Conservation (phyloP, 2,113 vertebrate genomes). For the Silurus asotus region DNA sequence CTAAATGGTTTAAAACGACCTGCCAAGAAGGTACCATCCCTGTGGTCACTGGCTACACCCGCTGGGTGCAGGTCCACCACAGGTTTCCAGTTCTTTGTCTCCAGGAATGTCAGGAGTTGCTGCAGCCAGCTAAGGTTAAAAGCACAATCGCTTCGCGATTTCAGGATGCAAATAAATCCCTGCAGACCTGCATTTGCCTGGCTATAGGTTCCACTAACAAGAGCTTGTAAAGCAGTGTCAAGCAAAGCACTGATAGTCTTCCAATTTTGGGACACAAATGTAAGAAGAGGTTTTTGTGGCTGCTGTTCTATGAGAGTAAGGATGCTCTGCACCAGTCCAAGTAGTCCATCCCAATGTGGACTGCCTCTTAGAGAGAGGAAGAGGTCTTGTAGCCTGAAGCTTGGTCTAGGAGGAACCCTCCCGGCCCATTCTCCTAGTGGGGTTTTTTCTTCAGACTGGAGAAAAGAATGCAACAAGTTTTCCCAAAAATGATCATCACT, state of each 20-base stretch:
- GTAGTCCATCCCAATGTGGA: slow-evolving; percentile 80
- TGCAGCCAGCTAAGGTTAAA: slow-evolving; percentile 79
- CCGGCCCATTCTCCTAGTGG: slow-evolving; percentile 68
- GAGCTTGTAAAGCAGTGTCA: slow-evolving; percentile 76
- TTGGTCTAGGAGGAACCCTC: slow-evolving; percentile 71
- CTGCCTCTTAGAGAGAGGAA: slow-evolving; percentile 84
- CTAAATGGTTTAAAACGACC: slow-evolving; percentile 74
- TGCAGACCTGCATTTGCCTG: slow-evolving; percentile 75
- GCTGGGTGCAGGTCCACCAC: slow-evolving; percentile 78
- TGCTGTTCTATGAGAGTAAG: slow-evolving; percentile 75
- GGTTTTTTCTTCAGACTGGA: slow-evolving; percentile 68
- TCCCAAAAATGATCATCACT: slow-evolving; percentile 74
- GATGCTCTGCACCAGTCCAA: slow-evolving; percentile 78
- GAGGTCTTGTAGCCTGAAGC: slow-evolving; percentile 79
- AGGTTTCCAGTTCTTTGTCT: slow-evolving; percentile 82
- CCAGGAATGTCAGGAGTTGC: slow-evolving; percentile 75
- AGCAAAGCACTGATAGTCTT: slow-evolving; percentile 78
- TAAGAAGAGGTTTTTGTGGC: slow-evolving; percentile 69
- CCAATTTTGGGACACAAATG: slow-evolving; percentile 82
- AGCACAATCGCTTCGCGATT: slow-evolving; percentile 76
- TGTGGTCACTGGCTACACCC: slow-evolving; percentile 57
- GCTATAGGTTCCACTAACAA: slow-evolving; percentile 77
- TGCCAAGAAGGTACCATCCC: slow-evolving; percentile 40
- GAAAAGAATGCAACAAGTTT: slow-evolving; percentile 71
- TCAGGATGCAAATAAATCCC: slow-evolving; percentile 77